Evolutionary conservation across 2,888 invertebrate genomes (phyloP), one percentile per base, ranked within the genome.

Genomic region (Drosophila mulleri): DNA sequence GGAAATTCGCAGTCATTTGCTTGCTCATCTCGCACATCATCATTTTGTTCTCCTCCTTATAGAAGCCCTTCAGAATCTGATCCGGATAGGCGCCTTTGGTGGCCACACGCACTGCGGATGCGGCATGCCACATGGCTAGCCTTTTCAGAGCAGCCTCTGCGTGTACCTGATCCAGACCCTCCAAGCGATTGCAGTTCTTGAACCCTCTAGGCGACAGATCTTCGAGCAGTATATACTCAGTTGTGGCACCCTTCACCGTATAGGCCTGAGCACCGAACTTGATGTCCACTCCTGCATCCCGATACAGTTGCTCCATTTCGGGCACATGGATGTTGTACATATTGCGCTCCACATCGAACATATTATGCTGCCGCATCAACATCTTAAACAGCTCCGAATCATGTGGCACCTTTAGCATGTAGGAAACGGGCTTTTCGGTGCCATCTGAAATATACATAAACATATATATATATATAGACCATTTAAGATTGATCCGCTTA

Each of bases 61-160:
- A 78, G 18, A 81, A 42, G 1, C 78, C 72, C 1, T 5, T 2
- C 14, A 42, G 52, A 6, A 79, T 14, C 2, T 23, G 16, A 3
- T 63, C 58, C 12, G 78, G 78, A 58, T 81, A 90, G 8, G 64
- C 41, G 0, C 89, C 87, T 53, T 80, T 82, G 2, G 67, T 68
- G 35, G 75, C 86, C 7, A 72, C 67, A 2, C 83, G 70, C 44
- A 83, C 84, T 2, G 85, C 91, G 0, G 91, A 89, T 1, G 85
- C 91, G 2, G 92, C 92, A 82, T 92, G 92, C 69, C 91, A 91
- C 62, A 90, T 68, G 2, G 92, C 83, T 41, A 92, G 20, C 32
- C 88, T 92, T 26, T 68, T 58, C 3, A 92, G 71, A 7, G 83
- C 86, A 0, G 78, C 32, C 54, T 91, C 77, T 16, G 83, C 81